Evolutionary conservation across 2,113 vertebrate species (phyloP), one percentile per base, ranked within the genome.

Genomic region (Elgaria multicarinata): DNA sequence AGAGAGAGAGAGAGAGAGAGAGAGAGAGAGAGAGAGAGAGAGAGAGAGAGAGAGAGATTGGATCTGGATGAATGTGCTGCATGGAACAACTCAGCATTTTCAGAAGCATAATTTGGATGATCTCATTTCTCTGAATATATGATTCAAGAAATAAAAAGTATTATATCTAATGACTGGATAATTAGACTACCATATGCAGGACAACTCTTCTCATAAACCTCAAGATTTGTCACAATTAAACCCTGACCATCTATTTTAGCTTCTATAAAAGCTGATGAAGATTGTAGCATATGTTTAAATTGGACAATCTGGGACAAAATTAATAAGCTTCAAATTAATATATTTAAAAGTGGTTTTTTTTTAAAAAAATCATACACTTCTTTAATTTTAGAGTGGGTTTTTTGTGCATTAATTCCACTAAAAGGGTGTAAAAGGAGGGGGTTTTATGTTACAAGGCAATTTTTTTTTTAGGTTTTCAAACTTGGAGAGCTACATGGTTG

Each of bases 251-350:
- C 90, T 77, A 16, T 6, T 90, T 76, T 39, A 78, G 3, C 22
- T 94, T 87, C 87, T 83, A 24, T 82, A 90, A 64, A 78, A 80
- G 93, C 24, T 26, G 39, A 85, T 28, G 85, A 86, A 89, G 83
- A 93, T 67, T 83, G 85, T 1, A 46, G 39, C 80, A 86, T 69
- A 84, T 92, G 90, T 93, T 87, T 89, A 91, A 88, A 93, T 92
- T 72, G 71, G 80, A 93, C 22, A 85, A 64, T 94, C 83, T 81
- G 69, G 91, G 77, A 74, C 16, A 91, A 95, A 93, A 94, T 89
- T 94, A 95, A 93, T 93, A 90, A 91, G 93, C 86, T 6, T 0
- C 0, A 91, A 94, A 93, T 93, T 89, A 87, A 90, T 85, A 71
- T 87, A 77, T 5, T 94, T 90, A 46, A 39, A 39, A 2, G 24